Conservation (phyloP, 2,113 vertebrate species). For the Ctenodactylus gundi region DNA sequence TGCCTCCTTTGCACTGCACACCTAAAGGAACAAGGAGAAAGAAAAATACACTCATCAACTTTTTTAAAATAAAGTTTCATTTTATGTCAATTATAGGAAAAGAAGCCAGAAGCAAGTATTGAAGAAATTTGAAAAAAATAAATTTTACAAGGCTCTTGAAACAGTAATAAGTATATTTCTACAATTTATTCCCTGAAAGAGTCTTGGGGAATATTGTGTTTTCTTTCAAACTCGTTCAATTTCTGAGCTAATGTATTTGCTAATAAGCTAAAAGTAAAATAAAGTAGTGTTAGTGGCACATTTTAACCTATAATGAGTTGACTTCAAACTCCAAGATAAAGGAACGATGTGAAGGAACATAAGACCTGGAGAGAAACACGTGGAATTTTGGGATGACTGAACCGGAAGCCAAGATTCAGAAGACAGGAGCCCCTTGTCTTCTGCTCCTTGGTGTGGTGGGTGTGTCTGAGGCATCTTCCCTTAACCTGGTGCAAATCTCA, state of each 20-base stretch:
- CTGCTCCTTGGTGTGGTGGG: too few species aligned
- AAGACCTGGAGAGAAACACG: background rate
- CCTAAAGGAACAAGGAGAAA: background rate
- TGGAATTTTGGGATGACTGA: background rate
- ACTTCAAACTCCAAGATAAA: background rate
- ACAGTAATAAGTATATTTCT: background rate
- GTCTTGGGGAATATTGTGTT: background rate
- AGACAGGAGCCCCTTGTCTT: too few species aligned
- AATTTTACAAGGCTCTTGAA: background rate
- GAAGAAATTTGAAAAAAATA: background rate
- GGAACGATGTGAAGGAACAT: background rate
- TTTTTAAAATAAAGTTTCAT: background rate
- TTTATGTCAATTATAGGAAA: background rate
- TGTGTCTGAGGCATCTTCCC: too few species aligned
- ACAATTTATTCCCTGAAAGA: background rate
- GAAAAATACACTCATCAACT: rapidly evolving
- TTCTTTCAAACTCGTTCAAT: background rate
- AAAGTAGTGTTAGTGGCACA: background rate
- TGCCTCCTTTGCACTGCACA: background rate
- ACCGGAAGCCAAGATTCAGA: background rate
- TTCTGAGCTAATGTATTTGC: background rate
- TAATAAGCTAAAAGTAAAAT: background rate
- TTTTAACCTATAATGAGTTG: background rate
- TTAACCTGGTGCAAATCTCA: too few species aligned
- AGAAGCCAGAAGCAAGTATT: background rate